Base-by-base conservation (phyloP, 2,113 vertebrate genomes). In the Gnathonemus longibarbis region DNA sequence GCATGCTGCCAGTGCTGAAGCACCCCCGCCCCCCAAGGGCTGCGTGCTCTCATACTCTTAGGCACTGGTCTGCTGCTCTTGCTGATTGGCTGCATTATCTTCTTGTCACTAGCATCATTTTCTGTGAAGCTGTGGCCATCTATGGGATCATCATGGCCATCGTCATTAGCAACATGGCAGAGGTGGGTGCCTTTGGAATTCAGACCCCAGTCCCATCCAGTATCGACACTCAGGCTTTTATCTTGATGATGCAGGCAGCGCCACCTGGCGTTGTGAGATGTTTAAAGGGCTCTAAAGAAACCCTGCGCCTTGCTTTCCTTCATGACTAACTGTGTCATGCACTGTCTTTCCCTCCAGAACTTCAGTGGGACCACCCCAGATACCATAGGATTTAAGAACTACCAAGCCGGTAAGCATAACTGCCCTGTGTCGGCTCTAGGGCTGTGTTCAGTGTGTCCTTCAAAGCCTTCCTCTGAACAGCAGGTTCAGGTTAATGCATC, bases 121-220 rank as follows among this genome's bases (percentile, higher is more conserved):
- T 99, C 96, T 99, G 98, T 89, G 98, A 99, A 96, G 98, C 98
- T 87, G 98, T 99, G 90, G 98, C 98, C 49, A 99, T 99, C 94
- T 99, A 99, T 0, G 98, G 98, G 84, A 99, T 99, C 94, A 99
- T 99, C 95, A 99, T 99, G 98, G 98, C 98, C 6, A 99, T 99
- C 90, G 98, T 99, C 90, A 99, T 99, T 94, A 99, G 97, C 95
- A 98, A 98, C 94, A 97, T 99, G 97, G 97, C 97, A 6, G 98
- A 99, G 98, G 98, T 99, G 96, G 94, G 94, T 13, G 17, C 24
- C 53, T n/a, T 35, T 11, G 15, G 21, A n/a, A 46, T 86, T 52
- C n/a, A 66, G 62, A 66, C n/a, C n/a, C 3, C 62, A 5, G 62
- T 70, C 27, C n/a, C 62, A 70, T 70, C 62, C 27, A 70, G 35